Base-by-base conservation (phyloP, 1,140 invertebrate genomes). In the Eupeodes corollae region DNA sequence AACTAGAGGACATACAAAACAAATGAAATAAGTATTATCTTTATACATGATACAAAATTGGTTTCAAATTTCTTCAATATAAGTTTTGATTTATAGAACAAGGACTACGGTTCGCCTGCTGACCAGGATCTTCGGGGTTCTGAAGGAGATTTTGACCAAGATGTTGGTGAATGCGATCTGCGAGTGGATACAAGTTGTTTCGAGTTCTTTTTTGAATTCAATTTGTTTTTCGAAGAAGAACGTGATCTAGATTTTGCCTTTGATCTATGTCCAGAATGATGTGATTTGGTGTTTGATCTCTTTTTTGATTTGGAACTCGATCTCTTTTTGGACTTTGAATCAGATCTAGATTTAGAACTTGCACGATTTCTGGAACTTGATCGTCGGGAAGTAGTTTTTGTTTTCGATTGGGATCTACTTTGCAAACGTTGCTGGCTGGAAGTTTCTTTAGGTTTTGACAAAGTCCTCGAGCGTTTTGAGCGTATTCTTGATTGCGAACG, bases 41-140 rank as follows among this genome's bases (percentile, higher is more conserved):
- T 34, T 53, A 49, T 5, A 42, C 32, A 41, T 54, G 50, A 6
- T 33, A 33, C 13, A 46, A 38, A 10, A 56, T 57, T n/a, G n/a
- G n/a, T n/a, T n/a, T n/a, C n/a, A n/a, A n/a, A n/a, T 26, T 26
- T 26, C 8, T 26, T 26, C 21, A 26, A 5, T 5, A 5, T 26
- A 3, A 26, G 3, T 26, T 26, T 26, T 26, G 21, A 26, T 26
- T 26, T 26, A 5, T 26, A 5, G 3, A 26, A 26, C 8, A 8
- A 26, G 3, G 21, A 26, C 8, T 26, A 26, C 8, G 21, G 49
- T 42, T 55, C 52, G 56, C 70, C 30, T 41, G 68, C 57, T 31
- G 69, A 70, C 34, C 65, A 68, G 0, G 69, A 72, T 6, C 69
- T 73, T 48, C 61, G 69, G 38, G 52, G 57, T 43, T 54, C 59